Base-by-base conservation (phyloP, 2,888 invertebrate species). In the Parascotia fuliginaria region DNA sequence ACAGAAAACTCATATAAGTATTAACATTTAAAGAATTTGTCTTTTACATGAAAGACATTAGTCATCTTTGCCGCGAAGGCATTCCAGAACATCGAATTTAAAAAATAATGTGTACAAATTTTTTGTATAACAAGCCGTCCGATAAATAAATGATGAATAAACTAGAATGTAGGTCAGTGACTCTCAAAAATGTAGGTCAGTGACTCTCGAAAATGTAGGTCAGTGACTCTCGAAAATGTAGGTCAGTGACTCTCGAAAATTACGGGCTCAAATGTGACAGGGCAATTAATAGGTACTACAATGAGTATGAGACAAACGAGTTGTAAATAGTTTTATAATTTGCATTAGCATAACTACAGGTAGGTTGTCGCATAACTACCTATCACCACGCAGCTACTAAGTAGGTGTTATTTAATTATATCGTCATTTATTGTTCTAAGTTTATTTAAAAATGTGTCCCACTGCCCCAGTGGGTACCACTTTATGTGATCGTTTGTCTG, bases 121-220 rank as follows among this genome's bases (percentile, higher is more conserved):
- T 60, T 57, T 31, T 50, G 31, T 56, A 34, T 36, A 36, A 32
- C 29, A 11, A 37, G 7, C 46, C 62, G 55, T 61, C 60, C 55
- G 36, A 53, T 41, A 40, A 43, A 42, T 15, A 38, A 49, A 47
- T 67, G 65, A 77, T 75, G 73, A 74, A 77, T 75, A 65, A 61
- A 60, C 60, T 34, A 53, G 51, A 64, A 85, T 79, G 70, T 83
- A 52, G 83, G 85, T 80, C 81, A 81, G 73, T 65, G 63, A 65
- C 60, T 55, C 54, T 24, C 49, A 57, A 55, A 55, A 9, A 7
- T 4, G 19, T 19, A 19, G 19, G 19, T n/a, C 19, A 19, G 2
- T 19, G 63, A 65, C 60, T 55, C 54, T 24, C 49, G 56, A 55
- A 55, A 9, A 7, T 4, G 19, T 19, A 19, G 19, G 19, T n/a